Percentiles rank a stretch among this genome's conserved stretches.
These are phyloP conservation scores for Netelia inedita DNA, from an alignment of 2,888 invertebrate species.

Conservation along the genomic window DNA sequence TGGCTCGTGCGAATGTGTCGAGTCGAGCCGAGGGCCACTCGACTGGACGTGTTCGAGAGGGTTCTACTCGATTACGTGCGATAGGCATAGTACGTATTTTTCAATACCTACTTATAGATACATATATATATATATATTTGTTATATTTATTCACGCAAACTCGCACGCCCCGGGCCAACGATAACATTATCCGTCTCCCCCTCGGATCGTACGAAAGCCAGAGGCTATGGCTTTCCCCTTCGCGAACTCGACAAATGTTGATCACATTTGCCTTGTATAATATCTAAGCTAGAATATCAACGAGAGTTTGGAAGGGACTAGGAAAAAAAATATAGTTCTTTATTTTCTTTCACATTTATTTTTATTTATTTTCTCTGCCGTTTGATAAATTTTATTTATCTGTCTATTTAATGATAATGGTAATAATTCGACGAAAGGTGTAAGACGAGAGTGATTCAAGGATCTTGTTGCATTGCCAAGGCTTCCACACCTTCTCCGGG, in stretches of 20 bases:
- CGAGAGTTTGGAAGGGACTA: neutral
- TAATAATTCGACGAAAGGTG: conserved; percentile 17
- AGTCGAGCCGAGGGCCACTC: conserved; percentile 4
- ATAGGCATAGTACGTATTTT: conserved; percentile 61
- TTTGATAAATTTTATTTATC: neutral
- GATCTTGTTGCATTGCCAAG: conserved; percentile 66
- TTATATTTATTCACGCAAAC: conserved; percentile 50
- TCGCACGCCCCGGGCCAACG: conserved; percentile 61
- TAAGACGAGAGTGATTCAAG: conserved; percentile 55
- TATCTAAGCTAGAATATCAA: conserved; percentile 12
- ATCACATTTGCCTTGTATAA: conserved; percentile 14
- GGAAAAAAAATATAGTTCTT: neutral
- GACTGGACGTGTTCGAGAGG: conserved; percentile 17
- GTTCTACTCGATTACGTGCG: conserved; percentile 35
- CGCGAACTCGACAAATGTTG: conserved; percentile 41
- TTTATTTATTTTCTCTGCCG: neutral
- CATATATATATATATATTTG: neutral
- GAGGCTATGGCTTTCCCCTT: conserved; percentile 69
- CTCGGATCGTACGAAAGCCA: conserved; percentile 63
- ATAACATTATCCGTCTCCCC: conserved; percentile 62
- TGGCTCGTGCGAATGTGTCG: neutral
- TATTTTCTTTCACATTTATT: neutral
- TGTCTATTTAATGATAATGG: conserved; percentile 4
- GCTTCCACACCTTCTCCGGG: conserved; percentile 52
- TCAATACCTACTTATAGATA: neutral